Conservation (phyloP, 2,113 vertebrate genomes). For the Seriola dumerili region DNA sequence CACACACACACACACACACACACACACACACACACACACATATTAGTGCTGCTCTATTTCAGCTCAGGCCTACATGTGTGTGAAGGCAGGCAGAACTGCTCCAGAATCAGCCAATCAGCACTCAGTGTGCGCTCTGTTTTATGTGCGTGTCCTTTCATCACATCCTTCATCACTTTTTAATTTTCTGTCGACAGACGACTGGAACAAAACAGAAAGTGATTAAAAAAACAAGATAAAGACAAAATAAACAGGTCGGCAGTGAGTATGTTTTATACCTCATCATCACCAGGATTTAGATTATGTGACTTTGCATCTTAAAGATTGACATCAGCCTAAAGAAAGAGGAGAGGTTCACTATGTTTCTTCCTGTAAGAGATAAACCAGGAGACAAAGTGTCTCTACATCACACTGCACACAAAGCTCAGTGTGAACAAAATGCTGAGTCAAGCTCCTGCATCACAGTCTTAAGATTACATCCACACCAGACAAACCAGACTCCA, state of each 20-base stretch:
- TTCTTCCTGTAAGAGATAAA: background rate
- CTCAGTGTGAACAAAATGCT: constrained; percentile 27
- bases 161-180: constrained; percentile 35
- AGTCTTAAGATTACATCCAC: background rate
- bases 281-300: background rate
- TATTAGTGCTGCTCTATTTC: constrained; percentile 81
- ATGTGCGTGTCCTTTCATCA: constrained; percentile 29
- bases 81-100: constrained; percentile 51
- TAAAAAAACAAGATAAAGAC: too few relatives aligned
- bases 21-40: constrained; percentile 27
- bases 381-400: background rate
- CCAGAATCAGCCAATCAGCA: constrained; percentile 61
- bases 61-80: constrained; percentile 35
- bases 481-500: too few relatives aligned
- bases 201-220: background rate
- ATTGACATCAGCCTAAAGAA: background rate
- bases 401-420: constrained; percentile 29
- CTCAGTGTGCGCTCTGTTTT: constrained; percentile 11
- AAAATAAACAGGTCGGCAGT: background rate
- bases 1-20: constrained; percentile 47
- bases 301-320: background rate
- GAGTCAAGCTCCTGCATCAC: constrained; percentile 56
- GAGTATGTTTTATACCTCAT: background rate
- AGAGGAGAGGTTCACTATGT: background rate
- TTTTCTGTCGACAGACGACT: constrained; percentile 7